Evolutionary conservation across 92 coral and sea anemone species (phyloP).

Genomic region (Parazoanthus atlanticus): DNA sequence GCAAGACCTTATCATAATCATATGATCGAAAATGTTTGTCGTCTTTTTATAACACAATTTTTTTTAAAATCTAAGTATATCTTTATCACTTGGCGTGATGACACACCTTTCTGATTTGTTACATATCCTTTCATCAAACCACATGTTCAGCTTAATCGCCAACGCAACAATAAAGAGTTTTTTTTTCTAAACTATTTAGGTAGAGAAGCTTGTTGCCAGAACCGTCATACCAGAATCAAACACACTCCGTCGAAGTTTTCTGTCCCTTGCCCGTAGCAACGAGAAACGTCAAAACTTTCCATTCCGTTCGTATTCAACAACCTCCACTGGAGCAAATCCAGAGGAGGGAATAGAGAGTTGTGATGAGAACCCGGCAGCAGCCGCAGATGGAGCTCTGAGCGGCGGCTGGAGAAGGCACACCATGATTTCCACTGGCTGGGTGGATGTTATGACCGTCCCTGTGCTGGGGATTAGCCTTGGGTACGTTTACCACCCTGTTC

Average conservation of each 20-base stretch:
- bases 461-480: constrained; percentile 83
- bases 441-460: constrained; percentile 95
- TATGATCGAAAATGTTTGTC: too few relatives aligned
- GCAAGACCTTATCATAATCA: too few relatives aligned
- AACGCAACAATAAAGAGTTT: too few relatives aligned
- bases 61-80: too few relatives aligned
- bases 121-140: too few relatives aligned
- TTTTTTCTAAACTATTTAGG: constrained; percentile 44
- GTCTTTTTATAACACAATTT: too few relatives aligned
- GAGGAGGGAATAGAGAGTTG: constrained; percentile 93
- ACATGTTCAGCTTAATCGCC: too few relatives aligned
- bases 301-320: constrained; percentile 59
- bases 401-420: constrained; percentile 97
- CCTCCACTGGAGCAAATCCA: constrained; percentile 79
- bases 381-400: constrained; percentile 74
- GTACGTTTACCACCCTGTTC: constrained; percentile 91
- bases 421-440: constrained; percentile 74
- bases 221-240: constrained; percentile 89
- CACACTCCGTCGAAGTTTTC: constrained; percentile 92
- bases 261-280: constrained; percentile 79
- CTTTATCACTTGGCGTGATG: too few relatives aligned
- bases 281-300: constrained; percentile 64
- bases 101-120: too few relatives aligned
- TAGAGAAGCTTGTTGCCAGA: constrained; percentile 92
- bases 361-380: constrained; percentile 74